A percentile compares a stretch with the other conserved stretches of the same genome.
These are phyloP conservation scores for Hedychridium roseum DNA, from an alignment of 2,888 invertebrate genomes.

Conservation along the genomic window DNA sequence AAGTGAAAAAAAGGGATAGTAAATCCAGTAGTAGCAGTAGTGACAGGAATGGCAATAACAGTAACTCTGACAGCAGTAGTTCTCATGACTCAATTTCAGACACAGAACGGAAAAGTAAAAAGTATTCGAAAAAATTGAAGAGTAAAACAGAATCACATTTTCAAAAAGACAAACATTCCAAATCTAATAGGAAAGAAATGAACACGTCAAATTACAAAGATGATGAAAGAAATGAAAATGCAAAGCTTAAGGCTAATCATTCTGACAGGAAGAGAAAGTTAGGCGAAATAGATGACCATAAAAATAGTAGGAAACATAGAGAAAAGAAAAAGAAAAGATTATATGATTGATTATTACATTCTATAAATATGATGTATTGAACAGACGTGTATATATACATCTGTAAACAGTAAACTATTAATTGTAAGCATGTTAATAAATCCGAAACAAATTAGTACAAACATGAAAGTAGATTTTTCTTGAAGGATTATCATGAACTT, in stretches of 20 bases:
- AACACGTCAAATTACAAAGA: conserved; percentile 1
- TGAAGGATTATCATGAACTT: no score
- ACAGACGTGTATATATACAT: no score
- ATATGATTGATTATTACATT: conserved; percentile 14
- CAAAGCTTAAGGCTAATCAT: conserved; percentile 21
- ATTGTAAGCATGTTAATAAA: no score
- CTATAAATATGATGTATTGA: no score
- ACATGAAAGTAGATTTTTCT: no score
- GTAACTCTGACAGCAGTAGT: background rate
- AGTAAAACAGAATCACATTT: conserved; percentile 14
- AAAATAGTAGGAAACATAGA: conserved; percentile 5
- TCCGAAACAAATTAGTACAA: no score
- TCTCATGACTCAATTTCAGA: background rate
- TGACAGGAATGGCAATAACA: conserved; percentile 6
- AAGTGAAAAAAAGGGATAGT: conserved; percentile 32
- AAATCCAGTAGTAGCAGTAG: conserved; percentile 15
- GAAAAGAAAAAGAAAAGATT: conserved; percentile 21
- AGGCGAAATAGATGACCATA: conserved; percentile 22
- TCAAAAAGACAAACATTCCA: conserved; percentile 6
- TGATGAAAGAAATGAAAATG: conserved; percentile 10
- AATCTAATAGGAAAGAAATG: conserved; percentile 1
- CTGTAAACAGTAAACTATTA: no score
- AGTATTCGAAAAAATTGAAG: conserved; percentile 25
- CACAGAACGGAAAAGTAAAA: conserved; percentile 20
- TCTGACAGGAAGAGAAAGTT: conserved; percentile 26